Evolutionary conservation across 2,113 vertebrate species (phyloP).

Genomic region (Paradisaea rubra): DNA sequence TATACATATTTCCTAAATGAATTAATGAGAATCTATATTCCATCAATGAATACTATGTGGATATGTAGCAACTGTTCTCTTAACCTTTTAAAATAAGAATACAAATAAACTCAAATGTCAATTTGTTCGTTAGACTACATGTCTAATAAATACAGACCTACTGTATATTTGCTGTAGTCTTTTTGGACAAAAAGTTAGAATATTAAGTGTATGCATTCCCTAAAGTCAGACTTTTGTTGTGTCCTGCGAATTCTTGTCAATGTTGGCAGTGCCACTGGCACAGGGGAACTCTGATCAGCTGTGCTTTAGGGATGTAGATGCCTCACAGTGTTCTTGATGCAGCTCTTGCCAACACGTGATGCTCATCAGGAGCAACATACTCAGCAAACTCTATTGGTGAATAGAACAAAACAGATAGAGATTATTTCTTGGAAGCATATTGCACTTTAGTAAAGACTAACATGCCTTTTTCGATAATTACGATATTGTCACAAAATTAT

Average conservation of each 20-base stretch:
- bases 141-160: not conserved
- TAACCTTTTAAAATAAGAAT: not conserved
- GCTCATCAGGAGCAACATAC: not conserved
- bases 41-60: not conserved
- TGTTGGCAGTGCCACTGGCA: rapidly evolving
- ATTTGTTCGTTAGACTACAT: not conserved
- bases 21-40: not conserved
- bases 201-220: not conserved
- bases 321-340: not conserved
- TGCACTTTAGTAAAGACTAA: not conserved
- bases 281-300: not conserved
- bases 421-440: not conserved
- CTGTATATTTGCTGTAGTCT: not conserved
- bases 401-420: not conserved
- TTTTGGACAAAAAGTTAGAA: not conserved
- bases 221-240: not conserved
- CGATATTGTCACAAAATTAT: not conserved
- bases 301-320: not conserved
- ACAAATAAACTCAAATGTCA: not conserved
- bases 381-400: not conserved
- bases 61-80: not conserved
- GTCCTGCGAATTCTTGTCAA: not conserved
- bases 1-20: not conserved
- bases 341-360: rapidly evolving
- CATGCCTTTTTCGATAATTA: not conserved